phyloP scores from a whole-genome alignment of 2,797 vertebrate genomes.

The Lophius americanus region DNA sequence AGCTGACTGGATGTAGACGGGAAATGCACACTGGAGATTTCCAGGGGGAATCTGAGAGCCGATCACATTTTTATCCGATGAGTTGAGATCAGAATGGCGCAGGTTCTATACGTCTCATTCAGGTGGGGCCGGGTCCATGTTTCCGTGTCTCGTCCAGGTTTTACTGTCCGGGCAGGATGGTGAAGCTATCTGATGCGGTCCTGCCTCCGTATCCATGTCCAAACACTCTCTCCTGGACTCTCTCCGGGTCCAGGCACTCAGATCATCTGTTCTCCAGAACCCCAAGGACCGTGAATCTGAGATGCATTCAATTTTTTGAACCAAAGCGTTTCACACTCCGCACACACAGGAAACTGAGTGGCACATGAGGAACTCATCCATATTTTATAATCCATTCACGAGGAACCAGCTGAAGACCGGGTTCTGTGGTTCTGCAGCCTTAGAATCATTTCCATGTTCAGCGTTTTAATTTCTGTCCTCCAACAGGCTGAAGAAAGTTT shows the following conservation, averaged over 20 bases:
- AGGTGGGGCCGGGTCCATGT: too few relatives aligned
- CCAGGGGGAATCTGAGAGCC: not conserved
- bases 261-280: not conserved
- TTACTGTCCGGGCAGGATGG: too few relatives aligned
- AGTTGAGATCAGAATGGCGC: not conserved
- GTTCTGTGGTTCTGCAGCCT: not conserved
- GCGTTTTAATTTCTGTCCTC: slow-evolving; percentile 34
- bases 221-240: too few relatives aligned
- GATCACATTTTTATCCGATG: not conserved
- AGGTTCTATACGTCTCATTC: too few relatives aligned
- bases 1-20: slow-evolving; percentile 4
- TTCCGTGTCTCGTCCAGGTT: too few relatives aligned
- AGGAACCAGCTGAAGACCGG: not conserved
- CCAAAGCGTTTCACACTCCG: not conserved
- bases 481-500: slow-evolving; percentile 4
- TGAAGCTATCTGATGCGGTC: too few relatives aligned
- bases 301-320: not conserved
- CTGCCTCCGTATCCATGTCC: too few relatives aligned
- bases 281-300: not conserved
- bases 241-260: too few relatives aligned
- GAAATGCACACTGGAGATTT: not conserved
- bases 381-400: not conserved
- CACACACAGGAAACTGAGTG: not conserved
- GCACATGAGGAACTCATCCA: not conserved
- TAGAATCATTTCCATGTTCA: slow-evolving; percentile 39